Evolutionary conservation across 2,113 vertebrate species (phyloP), one percentile per base, ranked within the genome.

Genomic region (Sturnira hondurensis): DNA sequence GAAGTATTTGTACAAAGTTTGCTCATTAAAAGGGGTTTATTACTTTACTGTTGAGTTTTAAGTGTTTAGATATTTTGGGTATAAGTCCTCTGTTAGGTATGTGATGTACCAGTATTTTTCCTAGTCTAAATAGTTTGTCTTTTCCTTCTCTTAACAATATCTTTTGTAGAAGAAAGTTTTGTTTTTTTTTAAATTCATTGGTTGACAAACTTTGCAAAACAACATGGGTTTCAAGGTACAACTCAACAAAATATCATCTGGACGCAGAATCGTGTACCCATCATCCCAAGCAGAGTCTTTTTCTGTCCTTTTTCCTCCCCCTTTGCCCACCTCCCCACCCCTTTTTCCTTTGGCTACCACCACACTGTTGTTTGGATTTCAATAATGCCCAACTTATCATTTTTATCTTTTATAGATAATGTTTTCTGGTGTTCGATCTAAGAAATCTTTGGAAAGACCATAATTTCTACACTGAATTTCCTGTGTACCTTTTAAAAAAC

Each of bases 1-100:
- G 22, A 95, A 47, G 16, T 43, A 63, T 81, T 61, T 85, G 4
- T 90, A 93, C 22, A 93, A 84, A 77, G 70, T 95, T 95, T 95
- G 20, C 41, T 16, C 17, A 4, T 58, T 85, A 88, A 7, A 86
- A 77, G 80, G 50, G 20, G 26, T 4, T 26, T 77, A 14, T 89
- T 71, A 83, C 26, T 85, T 87, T 78, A 45, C 8, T 38, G 31
- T 38, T 84, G 36, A 77, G 31, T 86, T 93, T 94, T 86, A 33
- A 68, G 38, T 58, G 38, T 93, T 94, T 89, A 85, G 1, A 8
- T 58, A 78, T 81, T 74, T 63, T 63, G 78, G 4, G 45, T 58
- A n/a, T 78, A 91, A 68, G 5, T 36, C 7, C 7, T 86, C 67
- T 71, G 19, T 65, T 89, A 24, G 24, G 56, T 77, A 74, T 65